Evolutionary conservation across 2,113 vertebrate genomes (phyloP).

Genomic region (Ursus arctos): DNA sequence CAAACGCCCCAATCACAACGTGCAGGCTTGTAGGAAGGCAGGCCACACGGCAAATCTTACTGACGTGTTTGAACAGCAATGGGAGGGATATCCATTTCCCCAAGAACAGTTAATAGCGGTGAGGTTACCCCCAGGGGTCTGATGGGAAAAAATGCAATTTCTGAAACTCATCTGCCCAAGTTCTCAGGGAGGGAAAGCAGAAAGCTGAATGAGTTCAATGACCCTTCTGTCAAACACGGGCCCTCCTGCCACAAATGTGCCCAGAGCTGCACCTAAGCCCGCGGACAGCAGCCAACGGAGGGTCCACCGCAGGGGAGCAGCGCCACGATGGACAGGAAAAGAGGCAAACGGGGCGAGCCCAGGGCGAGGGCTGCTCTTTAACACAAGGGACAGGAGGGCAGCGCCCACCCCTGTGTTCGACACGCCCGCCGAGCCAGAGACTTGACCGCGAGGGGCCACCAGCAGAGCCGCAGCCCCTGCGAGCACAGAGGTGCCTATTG

Average conservation of each 20-base stretch:
- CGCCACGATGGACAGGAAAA: not conserved
- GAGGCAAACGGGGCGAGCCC: not conserved
- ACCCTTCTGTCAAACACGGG: not conserved
- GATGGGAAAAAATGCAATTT: not conserved
- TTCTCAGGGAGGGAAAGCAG: not conserved
- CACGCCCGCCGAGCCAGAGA: fast-evolving
- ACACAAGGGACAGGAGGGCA: no score
- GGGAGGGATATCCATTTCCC: fast-evolving
- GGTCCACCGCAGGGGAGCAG: not conserved
- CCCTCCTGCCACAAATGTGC: not conserved
- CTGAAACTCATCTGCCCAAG: not conserved
- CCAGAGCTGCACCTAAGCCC: no score
- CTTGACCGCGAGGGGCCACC: not conserved
- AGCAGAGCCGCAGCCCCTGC: not conserved
- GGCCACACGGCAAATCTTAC: fast-evolving
- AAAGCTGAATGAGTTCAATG: fast-evolving
- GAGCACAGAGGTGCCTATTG: not conserved
- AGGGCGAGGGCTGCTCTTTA: not conserved
- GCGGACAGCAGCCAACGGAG: no score
- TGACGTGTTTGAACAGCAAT: fast-evolving
- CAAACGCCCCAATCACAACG: not conserved
- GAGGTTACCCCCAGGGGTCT: not conserved
- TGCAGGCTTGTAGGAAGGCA: no score
- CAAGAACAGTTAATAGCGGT: not conserved
- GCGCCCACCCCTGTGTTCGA: no score